Evolutionary conservation across 2,113 vertebrate species (phyloP).

Genomic region (Boleophthalmus pectinirostris): DNA sequence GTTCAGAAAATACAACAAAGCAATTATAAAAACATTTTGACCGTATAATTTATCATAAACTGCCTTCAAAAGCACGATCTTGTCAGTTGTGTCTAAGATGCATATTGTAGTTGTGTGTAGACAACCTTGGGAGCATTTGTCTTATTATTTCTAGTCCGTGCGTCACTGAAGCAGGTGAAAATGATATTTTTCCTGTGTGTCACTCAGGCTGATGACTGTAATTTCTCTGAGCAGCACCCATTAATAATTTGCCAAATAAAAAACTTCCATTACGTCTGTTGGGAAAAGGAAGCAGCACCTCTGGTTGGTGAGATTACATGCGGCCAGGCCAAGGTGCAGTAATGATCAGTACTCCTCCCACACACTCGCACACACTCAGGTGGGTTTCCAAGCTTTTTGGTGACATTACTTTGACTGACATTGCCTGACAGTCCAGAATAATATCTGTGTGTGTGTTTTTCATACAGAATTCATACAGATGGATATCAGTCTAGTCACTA

Average conservation of each 20-base stretch:
- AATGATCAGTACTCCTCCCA: slow-evolving; percentile 35
- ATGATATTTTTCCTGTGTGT: slow-evolving; percentile 4
- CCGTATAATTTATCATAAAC: not conserved
- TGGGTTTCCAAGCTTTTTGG: too few relatives aligned
- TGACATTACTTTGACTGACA: too few relatives aligned
- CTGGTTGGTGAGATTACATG: slow-evolving; percentile 50
- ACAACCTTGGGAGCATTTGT: slow-evolving; percentile 8
- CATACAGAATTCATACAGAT: too few relatives aligned
- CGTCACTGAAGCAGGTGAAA: slow-evolving; percentile 11
- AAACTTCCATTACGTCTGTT: slow-evolving; percentile 5
- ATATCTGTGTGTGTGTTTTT: too few relatives aligned
- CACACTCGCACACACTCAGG: slow-evolving; percentile 15
- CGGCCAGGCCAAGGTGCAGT: slow-evolving; percentile 35
- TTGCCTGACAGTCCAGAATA: too few relatives aligned
- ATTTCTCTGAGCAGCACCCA: slow-evolving; percentile 12
- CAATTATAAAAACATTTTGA: not conserved
- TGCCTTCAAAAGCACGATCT: not conserved
- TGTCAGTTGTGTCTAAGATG: not conserved
- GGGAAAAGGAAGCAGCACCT: not conserved
- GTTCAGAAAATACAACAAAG: not conserved
- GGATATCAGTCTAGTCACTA: too few relatives aligned
- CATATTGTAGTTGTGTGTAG: not conserved
- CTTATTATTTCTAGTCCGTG: slow-evolving; percentile 5
- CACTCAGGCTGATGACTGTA: slow-evolving; percentile 10
- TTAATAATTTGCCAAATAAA: slow-evolving; percentile 28